Conservation (phyloP, 2,797 vertebrate genomes). For the Hemibagrus guttatus region DNA sequence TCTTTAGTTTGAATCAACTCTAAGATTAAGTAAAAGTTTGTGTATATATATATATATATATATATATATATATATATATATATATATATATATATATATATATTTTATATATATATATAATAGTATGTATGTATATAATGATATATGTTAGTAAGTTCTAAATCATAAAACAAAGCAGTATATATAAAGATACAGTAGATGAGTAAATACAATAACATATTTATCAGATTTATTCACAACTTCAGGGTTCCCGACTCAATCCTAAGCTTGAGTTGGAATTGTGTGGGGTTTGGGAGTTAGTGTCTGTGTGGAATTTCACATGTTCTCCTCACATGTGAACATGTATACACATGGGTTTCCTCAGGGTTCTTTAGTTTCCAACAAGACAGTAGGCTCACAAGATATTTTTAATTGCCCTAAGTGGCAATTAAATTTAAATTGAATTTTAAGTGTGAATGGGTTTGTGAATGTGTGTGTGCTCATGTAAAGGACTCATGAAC, state of each 20-base stretch:
- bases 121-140: background rate
- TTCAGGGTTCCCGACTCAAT: background rate
- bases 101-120: too few species aligned
- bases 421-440: too few species aligned
- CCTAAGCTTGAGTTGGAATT: too few species aligned
- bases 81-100: too few species aligned
- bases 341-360: background rate
- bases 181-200: background rate
- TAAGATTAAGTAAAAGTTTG: background rate
- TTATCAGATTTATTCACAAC: background rate
- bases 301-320: background rate
- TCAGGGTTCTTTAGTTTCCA: background rate
- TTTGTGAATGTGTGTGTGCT: background rate
- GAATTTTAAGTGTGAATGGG: background rate
- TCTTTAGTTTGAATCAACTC: background rate
- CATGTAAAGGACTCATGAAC: background rate
- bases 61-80: too few species aligned
- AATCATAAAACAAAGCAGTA: background rate
- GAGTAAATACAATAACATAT: background rate
- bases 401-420: background rate
- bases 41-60: too few species aligned
- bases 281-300: too few species aligned
- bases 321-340: background rate
- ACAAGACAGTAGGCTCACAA: background rate
- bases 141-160: background rate